Evolutionary conservation across 2,797 vertebrate species (phyloP), one percentile per base, ranked within the genome.

Genomic region (Coracias cyanogaster): DNA sequence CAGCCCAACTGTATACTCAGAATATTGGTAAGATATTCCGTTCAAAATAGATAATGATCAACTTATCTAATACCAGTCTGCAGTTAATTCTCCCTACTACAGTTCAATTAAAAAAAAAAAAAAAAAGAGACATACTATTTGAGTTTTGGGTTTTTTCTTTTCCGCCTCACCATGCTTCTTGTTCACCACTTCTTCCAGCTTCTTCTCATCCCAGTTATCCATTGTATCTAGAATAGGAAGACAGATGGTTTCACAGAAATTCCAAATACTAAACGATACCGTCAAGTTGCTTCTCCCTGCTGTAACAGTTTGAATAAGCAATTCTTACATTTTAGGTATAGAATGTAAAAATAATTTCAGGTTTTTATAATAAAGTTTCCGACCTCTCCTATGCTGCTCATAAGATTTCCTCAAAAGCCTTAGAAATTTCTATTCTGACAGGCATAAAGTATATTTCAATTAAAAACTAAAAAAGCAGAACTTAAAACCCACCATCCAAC

Each of bases 151-250:
- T 95, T 99, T 99, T 98, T 99, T 99, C 98, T 99, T 99, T 98
- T 99, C 99, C 5, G 99, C 99, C 96, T 99, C 99, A 95, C 99
- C 99, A 62, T 99, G 99, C 94, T 99, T 99, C 97, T 99, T 99
- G 98, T 99, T 99, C 89, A 99, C 98, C 41, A 99, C 99, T 96
- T 99, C 99, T 96, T 99, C 99, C 96, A 99, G 97, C 93, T 99
- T 99, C 98, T 99, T 99, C 97, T 99, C 99, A 80, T 99, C 99
- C 99, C 99, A 99, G 97, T 99, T 99, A n/a, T 99, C 99, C 99
- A 99, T 99, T 19, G 99, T 99, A 98, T 99, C 99, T 99, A 94
- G 49, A 94, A 67, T 87, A 43, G 95, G 82, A 80, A 9, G 90
- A 77, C 14, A 51, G 43, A 73, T 14, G 16, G 21, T 57, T 71